phyloP scores from a whole-genome alignment of 2,888 invertebrate species.

The Neocrepidodera transversa region DNA sequence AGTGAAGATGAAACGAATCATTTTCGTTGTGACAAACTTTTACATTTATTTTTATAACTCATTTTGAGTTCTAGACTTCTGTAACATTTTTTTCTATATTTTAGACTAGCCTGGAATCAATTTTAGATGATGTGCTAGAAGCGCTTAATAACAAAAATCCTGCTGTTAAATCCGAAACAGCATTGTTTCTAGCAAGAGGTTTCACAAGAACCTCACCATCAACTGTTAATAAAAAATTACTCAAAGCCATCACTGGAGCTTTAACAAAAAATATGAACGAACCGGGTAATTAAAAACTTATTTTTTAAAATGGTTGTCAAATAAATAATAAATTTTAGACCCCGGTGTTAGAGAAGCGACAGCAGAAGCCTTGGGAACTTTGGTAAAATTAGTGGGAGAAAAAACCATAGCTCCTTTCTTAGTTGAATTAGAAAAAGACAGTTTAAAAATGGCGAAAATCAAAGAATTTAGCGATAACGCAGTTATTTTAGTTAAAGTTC shows the following conservation, averaged over 20 bases:
- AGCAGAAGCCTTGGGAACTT: constrained; percentile 91
- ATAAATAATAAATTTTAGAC: constrained; percentile 63
- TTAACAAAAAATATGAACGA: constrained; percentile 81
- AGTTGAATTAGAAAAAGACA: constrained; percentile 88
- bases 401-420: constrained; percentile 86
- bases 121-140: constrained; percentile 84
- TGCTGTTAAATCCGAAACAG: constrained; percentile 85
- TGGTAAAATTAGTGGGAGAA: constrained; percentile 93
- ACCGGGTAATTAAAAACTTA: constrained; percentile 63
- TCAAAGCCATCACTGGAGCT: constrained; percentile 81
- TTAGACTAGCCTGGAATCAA: constrained; percentile 81
- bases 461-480: constrained; percentile 95
- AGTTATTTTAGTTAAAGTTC: constrained; percentile 78
- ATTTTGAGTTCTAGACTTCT: too few species aligned
- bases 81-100: not conserved
- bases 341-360: constrained; percentile 91
- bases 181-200: constrained; percentile 82
- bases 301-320: not conserved
- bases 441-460: constrained; percentile 90
- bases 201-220: constrained; percentile 82
- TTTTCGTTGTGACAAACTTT: not conserved
- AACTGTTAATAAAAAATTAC: constrained; percentile 85
- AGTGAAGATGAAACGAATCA: not conserved
- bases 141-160: constrained; percentile 93
- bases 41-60: not conserved